phyloP scores from a whole-genome alignment of 2,888 invertebrate genomes.

The Sericinus montela region DNA sequence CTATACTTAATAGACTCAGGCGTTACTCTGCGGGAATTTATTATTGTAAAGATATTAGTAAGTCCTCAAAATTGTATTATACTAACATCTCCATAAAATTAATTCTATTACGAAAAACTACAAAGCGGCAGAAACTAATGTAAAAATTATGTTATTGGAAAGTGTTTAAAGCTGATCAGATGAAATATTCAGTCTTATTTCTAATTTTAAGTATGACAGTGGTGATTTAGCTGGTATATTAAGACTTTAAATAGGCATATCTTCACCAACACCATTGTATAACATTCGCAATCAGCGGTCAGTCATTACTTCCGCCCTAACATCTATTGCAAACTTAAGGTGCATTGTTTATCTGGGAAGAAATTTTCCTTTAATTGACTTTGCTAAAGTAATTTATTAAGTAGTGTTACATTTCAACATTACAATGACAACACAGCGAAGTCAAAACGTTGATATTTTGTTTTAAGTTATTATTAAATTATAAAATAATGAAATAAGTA shows the following conservation, averaged over 20 bases:
- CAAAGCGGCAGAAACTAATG: not conserved
- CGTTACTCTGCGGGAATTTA: too few relatives aligned
- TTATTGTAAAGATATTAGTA: too few relatives aligned
- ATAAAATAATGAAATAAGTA: too few relatives aligned
- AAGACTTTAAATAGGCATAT: constrained; percentile 17
- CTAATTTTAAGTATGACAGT: constrained; percentile 29
- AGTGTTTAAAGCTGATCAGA: constrained; percentile 31
- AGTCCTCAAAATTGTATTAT: too few relatives aligned
- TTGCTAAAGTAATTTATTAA: not conserved
- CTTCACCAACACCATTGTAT: not conserved
- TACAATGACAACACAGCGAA: too few relatives aligned
- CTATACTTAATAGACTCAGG: too few relatives aligned
- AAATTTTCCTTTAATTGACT: not conserved
- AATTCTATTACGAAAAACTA: constrained; percentile 1
- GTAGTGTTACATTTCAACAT: too few relatives aligned
- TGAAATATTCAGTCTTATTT: constrained; percentile 38
- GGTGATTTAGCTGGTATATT: constrained; percentile 23
- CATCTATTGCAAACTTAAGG: not conserved
- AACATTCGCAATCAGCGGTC: not conserved
- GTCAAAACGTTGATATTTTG: too few relatives aligned
- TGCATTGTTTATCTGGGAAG: not conserved
- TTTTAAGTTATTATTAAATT: too few relatives aligned
- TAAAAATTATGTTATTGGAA: constrained; percentile 9
- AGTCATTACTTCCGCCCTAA: not conserved
- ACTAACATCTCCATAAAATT: too few relatives aligned